phyloP scores from a whole-genome alignment of 2,113 vertebrate genomes.

The Passer montanus region DNA sequence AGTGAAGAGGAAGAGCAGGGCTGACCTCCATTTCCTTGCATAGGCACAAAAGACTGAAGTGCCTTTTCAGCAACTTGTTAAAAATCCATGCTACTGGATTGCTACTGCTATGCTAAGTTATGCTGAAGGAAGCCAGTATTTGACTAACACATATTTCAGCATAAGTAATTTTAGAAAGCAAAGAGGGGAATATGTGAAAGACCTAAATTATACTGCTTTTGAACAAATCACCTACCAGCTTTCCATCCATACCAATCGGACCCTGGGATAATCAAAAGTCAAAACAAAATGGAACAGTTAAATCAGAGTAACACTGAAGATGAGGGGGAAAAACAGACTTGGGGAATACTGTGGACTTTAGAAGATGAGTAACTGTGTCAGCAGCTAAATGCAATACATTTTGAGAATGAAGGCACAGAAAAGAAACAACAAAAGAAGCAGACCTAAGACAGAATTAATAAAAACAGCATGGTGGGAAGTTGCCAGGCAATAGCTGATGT shows the following conservation, averaged over 20 bases:
- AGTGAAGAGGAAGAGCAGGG: not conserved
- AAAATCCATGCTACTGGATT: not conserved
- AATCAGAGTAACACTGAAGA: conserved; percentile 31
- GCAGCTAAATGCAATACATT: conserved; percentile 14
- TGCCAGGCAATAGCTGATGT: conserved; percentile 75
- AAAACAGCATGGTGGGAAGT: conserved; percentile 70
- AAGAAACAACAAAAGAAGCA: conserved; percentile 68
- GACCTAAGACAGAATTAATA: conserved; percentile 68
- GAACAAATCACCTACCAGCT: conserved; percentile 56
- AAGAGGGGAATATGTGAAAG: not conserved
- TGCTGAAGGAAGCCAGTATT: not conserved
- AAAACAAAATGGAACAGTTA: conserved; percentile 68
- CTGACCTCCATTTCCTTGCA: not conserved
- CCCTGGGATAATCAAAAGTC: conserved; percentile 61
- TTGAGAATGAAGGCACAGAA: conserved; percentile 59
- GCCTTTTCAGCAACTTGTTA: not conserved
- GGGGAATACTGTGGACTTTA: not conserved
- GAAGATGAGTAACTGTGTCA: not conserved
- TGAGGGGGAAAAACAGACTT: not conserved
- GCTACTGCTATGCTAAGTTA: not conserved
- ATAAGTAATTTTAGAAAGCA: not conserved
- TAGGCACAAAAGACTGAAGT: not conserved
- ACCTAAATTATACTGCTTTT: conserved; percentile 26
- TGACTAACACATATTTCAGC: not conserved
- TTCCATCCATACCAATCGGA: conserved; percentile 68